Evolutionary conservation across 2,888 invertebrate species (phyloP).

Genomic region (Gastrophysa polygoni): DNA sequence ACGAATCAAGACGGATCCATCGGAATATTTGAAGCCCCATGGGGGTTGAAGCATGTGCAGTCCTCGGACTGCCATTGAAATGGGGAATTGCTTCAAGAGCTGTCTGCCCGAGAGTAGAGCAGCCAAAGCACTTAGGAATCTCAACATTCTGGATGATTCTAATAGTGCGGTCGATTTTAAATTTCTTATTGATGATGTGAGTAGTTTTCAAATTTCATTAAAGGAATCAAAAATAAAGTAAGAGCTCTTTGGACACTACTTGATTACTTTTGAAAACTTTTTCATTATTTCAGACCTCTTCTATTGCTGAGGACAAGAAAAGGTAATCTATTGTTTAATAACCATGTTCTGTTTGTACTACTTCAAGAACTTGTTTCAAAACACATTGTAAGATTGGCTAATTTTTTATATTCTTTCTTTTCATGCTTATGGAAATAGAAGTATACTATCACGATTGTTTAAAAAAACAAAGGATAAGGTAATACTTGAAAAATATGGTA

Average conservation of each 20-base stretch:
- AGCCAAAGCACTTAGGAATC: slow-evolving; percentile 41
- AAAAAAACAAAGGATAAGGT: slow-evolving; percentile 53
- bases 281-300: slow-evolving; percentile 36
- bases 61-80: slow-evolving; percentile 53
- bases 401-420: slow-evolving; percentile 28
- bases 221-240: no score
- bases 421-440: slow-evolving; percentile 48
- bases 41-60: slow-evolving; percentile 52
- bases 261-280: no score
- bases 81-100: slow-evolving; percentile 62
- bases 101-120: slow-evolving; percentile 56
- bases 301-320: slow-evolving; percentile 30
- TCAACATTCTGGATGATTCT: slow-evolving; percentile 43
- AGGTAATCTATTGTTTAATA: slow-evolving; percentile 37
- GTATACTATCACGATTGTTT: slow-evolving; percentile 52
- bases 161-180: slow-evolving; percentile 44
- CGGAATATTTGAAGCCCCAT: slow-evolving; percentile 45
- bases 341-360: no score
- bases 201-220: slow-evolving; percentile 16
- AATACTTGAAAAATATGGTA: slow-evolving; percentile 22
- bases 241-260: no score
- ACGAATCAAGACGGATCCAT: slow-evolving; percentile 37
- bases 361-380: not conserved
- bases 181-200: slow-evolving; percentile 49
- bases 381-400: not conserved